A percentile compares a stretch with the other conserved stretches of the same genome.
phyloP scores from a whole-genome alignment of 37 sponge, comb jelly and placozoan genomes.

The Amphimedon queenslandica region DNA sequence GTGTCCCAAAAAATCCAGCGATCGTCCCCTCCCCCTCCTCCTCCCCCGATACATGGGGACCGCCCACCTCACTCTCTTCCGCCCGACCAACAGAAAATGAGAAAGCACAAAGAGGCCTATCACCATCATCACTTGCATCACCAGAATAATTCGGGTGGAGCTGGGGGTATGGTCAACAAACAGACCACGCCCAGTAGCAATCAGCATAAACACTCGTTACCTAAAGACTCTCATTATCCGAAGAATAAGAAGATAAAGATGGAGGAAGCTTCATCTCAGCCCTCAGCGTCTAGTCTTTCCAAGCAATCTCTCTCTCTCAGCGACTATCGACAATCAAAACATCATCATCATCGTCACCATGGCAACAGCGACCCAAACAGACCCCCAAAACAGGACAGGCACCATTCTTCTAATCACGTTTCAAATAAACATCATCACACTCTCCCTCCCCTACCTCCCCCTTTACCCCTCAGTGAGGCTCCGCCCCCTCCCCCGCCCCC shows the following conservation, averaged over 20 bases:
- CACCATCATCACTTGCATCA: neutral
- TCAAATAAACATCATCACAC: neutral
- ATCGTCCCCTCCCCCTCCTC: neutral
- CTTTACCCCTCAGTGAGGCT: neutral
- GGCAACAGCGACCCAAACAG: neutral
- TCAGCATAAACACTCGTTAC: neutral
- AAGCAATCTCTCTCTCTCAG: neutral
- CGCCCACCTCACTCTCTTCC: neutral
- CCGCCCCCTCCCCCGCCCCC: conserved; percentile 1
- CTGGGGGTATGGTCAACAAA: neutral
- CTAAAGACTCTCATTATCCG: neutral
- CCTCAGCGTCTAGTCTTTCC: neutral
- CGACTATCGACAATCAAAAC: conserved; percentile 3
- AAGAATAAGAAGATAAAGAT: neutral
- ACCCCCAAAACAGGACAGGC: neutral
- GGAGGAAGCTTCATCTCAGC: neutral
- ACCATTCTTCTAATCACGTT: neutral
- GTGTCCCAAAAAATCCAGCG: neutral
- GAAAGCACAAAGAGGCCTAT: neutral
- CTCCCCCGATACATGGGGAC: neutral
- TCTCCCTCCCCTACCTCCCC: neutral
- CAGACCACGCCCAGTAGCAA: neutral
- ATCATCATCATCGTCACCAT: neutral
- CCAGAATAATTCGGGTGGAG: neutral
- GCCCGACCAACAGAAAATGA: neutral